Evolutionary conservation across 2,113 vertebrate genomes (phyloP).

Genomic region (Rhynchopsitta pachyrhyncha): DNA sequence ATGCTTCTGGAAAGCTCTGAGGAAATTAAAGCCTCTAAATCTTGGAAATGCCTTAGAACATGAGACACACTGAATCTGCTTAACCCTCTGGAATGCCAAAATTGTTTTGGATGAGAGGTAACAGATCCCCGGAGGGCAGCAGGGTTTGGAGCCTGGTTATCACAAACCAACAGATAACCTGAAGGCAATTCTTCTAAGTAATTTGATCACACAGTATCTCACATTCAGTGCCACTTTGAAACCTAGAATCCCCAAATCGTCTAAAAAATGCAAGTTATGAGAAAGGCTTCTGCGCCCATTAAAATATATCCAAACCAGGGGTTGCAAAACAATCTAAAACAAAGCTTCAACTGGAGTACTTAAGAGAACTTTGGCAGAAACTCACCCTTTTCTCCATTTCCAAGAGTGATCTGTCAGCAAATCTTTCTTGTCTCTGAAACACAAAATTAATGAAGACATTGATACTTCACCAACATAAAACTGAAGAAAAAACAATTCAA

Average conservation of each 20-base stretch:
- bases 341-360: neutral
- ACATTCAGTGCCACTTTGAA: neutral
- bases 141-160: neutral
- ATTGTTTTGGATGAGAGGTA: neutral
- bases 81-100: neutral
- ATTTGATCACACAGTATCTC: neutral
- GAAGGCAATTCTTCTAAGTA: neutral
- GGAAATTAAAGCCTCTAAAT: neutral
- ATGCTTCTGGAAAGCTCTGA: neutral
- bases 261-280: constrained; percentile 17
- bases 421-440: constrained; percentile 96
- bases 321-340: neutral
- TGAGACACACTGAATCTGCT: neutral
- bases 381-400: constrained; percentile 99
- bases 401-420: constrained; percentile 94
- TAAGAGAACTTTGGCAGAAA: constrained; percentile 17
- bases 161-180: neutral
- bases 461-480: neutral
- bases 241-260: neutral
- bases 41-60: neutral
- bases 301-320: neutral
- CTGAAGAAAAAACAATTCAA: neutral
- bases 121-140: neutral
- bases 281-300: neutral
- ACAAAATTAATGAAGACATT: constrained; percentile 28